Evolutionary conservation across 2,797 vertebrate species (phyloP).

Genomic region (Cirrhinus mrigala): DNA sequence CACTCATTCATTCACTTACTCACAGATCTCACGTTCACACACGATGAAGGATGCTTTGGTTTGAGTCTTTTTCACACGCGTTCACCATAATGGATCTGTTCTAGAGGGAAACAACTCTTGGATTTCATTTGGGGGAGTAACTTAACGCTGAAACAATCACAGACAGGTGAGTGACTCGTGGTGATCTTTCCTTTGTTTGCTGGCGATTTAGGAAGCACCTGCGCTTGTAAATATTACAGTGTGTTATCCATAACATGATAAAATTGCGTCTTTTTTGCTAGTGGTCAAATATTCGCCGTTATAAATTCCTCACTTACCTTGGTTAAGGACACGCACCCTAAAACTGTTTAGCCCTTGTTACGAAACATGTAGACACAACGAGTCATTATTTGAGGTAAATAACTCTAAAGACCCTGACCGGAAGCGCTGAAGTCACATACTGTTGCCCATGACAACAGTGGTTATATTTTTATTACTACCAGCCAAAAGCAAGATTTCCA

Average conservation of each 20-base stretch:
- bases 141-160: not conserved
- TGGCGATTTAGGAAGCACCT: not conserved
- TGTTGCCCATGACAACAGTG: constrained; percentile 14
- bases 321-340: not conserved
- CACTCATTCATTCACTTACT: not conserved
- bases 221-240: not conserved
- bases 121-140: not conserved
- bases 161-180: constrained; percentile 47
- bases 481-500: not conserved
- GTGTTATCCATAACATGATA: not conserved
- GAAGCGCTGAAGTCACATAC: constrained; percentile 14
- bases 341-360: not conserved
- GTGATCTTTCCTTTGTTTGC: not conserved
- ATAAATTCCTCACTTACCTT: not conserved
- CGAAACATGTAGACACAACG: not conserved
- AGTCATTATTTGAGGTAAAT: not conserved
- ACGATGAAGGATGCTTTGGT: not conserved
- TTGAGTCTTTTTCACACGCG: not conserved
- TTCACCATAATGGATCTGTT: not conserved
- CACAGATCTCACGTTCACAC: not conserved
- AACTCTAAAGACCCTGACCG: not conserved
- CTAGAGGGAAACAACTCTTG: not conserved
- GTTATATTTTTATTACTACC: not conserved
- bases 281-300: not conserved
- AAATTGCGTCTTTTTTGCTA: not conserved